Percentiles rank a stretch among this genome's conserved stretches.
Evolutionary conservation across 1,140 invertebrate species (phyloP).

Genomic region (Polypedilum pembai): DNA sequence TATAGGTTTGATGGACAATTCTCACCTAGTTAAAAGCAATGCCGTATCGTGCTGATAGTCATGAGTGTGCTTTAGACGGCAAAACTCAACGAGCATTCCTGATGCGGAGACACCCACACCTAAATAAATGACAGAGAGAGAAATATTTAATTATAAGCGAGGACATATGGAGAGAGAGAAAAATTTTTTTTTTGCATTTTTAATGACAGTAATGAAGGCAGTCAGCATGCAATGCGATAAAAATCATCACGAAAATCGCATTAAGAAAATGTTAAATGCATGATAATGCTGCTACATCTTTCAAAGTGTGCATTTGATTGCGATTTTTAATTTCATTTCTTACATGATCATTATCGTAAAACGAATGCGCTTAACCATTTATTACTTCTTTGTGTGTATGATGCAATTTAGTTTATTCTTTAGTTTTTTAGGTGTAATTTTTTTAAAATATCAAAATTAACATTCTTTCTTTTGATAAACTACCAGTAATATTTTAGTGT

Average conservation of each 20-base stretch:
- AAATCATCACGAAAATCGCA: constrained; percentile 27
- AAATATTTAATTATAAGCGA: not conserved
- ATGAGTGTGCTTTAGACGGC: constrained; percentile 57
- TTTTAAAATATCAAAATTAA: no score
- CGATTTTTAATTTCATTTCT: not conserved
- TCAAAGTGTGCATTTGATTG: not conserved
- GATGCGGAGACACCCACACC: constrained; percentile 48
- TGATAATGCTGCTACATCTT: not conserved
- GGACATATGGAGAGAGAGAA: constrained; percentile 9
- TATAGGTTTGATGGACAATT: constrained; percentile 30
- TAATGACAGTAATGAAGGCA: constrained; percentile 28
- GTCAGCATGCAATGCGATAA: constrained; percentile 20
- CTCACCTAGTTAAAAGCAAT: constrained; percentile 64
- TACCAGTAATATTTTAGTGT: not conserved
- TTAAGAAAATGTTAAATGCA: constrained; percentile 15
- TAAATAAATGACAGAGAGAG: constrained; percentile 21
- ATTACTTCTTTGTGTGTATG: not conserved
- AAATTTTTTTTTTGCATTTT: constrained; percentile 21
- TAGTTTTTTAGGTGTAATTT: no score
- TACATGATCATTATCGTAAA: not conserved
- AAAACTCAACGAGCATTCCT: constrained; percentile 64
- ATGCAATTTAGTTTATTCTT: no score
- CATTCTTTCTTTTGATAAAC: no score
- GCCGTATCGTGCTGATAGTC: constrained; percentile 61
- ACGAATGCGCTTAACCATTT: not conserved